Base-by-base conservation (phyloP, 2,113 vertebrate species). In the Camarhynchus parvulus region DNA sequence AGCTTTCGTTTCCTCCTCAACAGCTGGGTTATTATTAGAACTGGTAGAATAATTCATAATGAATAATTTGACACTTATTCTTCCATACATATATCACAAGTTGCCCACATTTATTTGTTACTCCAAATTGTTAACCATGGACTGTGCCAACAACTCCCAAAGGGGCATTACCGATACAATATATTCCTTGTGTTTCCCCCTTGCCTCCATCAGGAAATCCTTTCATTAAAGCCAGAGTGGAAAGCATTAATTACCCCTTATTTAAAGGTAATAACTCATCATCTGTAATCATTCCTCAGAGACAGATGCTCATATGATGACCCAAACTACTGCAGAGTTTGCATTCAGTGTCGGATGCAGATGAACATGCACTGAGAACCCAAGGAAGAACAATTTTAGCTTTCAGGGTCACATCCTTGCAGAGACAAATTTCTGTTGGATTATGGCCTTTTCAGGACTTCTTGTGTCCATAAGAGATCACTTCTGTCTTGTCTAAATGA, bases 11-110 rank as follows among this genome's bases (percentile, higher is more conserved):
- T 84, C 86, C 56, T 86, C 63, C 50, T 95, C 94, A 95, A 73
- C 91, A 85, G 91, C 76, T 96, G 82, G n/a, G 77, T 72, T 77
- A 96, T 94, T 96, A 95, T 95, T 96, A 95, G 80, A 96, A 88
- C 61, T 83, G 81, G 95, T 94, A 97, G 87, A 94, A 97, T 93
- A 96, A 97, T 96, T 97, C 92, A 96, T 95, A 95, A 92, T 89
- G 92, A 97, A 94, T 95, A 97, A 96, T 94, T 92, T 94, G 95
- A 97, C 89, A 90, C 92, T 50, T 93, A 86, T 90, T 95, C 91
- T 92, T 95, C 92, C 61, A 64, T 83, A 92, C 70, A 84, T 91
- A 73, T 62, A 93, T 95, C 90, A 92, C 66, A 93, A 88, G 67
- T 94, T 95, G 64, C 82, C 85, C 87, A 91, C 77, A 90, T 88